These are phyloP conservation scores for Aix galericulata DNA, from an alignment of 2,113 vertebrate genomes.

Conservation along the genomic window DNA sequence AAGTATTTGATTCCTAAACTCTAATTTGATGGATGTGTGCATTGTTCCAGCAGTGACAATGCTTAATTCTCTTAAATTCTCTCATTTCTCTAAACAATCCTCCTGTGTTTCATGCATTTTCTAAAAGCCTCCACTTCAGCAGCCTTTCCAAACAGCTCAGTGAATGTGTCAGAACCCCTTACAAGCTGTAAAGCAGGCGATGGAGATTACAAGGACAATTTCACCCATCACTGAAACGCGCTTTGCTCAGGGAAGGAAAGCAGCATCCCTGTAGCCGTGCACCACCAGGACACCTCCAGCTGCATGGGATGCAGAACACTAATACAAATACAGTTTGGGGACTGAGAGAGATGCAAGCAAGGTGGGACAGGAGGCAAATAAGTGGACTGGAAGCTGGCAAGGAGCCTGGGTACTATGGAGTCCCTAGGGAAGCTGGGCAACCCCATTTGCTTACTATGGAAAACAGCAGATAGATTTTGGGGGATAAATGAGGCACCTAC, in stretches of 20 bases:
- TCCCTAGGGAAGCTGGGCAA: not conserved
- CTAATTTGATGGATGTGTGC: not conserved
- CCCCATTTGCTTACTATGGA: not conserved
- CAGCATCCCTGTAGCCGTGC: fast-evolving
- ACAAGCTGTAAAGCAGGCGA: not conserved
- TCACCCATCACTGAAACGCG: fast-evolving
- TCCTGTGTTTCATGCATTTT: not conserved
- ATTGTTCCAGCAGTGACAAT: not conserved
- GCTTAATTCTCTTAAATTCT: not conserved
- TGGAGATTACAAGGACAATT: not conserved
- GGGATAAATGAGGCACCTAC: fast-evolving
- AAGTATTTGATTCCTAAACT: not conserved
- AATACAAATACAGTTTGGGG: not conserved
- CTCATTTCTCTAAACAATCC: not conserved
- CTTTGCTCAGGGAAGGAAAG: not conserved
- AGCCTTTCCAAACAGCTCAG: not conserved
- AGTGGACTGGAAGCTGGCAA: not conserved
- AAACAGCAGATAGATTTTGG: not conserved
- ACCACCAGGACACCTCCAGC: fast-evolving
- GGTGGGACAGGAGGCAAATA: not conserved
- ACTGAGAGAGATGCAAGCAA: not conserved
- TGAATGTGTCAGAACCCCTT: not conserved
- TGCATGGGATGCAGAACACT: fast-evolving
- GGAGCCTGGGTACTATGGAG: not conserved
- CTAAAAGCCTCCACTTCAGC: not conserved